A percentile compares a stretch with the other conserved stretches of the same genome.
Evolutionary conservation across 2,797 vertebrate genomes (phyloP).

Genomic region (Varecia variegata): DNA sequence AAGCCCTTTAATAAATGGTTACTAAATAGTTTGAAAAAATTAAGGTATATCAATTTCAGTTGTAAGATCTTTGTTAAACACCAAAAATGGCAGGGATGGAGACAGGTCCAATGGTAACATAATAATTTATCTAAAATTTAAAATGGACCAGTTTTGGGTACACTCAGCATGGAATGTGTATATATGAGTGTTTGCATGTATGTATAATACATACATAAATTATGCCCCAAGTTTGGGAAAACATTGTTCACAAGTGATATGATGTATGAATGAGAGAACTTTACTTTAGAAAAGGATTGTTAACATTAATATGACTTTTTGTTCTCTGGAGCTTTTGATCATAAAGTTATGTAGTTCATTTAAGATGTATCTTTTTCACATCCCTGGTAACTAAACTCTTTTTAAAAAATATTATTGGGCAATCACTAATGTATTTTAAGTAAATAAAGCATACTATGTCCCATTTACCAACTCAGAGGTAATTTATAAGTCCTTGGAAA

Average conservation of each 20-base stretch:
- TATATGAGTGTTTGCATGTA: no score
- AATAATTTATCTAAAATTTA: constrained; percentile 1
- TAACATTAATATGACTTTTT: constrained; percentile 35
- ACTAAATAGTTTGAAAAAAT: not conserved
- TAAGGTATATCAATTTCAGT: not conserved
- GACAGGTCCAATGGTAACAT: not conserved
- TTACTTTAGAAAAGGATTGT: not conserved
- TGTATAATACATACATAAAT: not conserved
- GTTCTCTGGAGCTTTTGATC: constrained; percentile 32
- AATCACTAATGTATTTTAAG: constrained; percentile 63
- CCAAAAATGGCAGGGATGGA: not conserved
- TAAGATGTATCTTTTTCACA: constrained; percentile 45
- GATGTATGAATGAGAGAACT: not conserved
- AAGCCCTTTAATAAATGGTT: not conserved
- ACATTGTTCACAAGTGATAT: not conserved
- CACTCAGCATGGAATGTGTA: not conserved
- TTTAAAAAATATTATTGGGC: constrained; percentile 46
- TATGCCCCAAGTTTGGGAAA: not conserved
- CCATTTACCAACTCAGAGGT: constrained; percentile 47
- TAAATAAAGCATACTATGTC: constrained; percentile 36
- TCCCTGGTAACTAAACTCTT: constrained; percentile 33
- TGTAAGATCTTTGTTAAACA: not conserved
- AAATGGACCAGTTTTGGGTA: not conserved
- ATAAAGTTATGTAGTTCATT: constrained; percentile 34
- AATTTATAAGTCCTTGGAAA: constrained; percentile 77